Evolutionary conservation across 2,797 vertebrate genomes (phyloP).

Genomic region (Gymnoscopelus braueri): DNA sequence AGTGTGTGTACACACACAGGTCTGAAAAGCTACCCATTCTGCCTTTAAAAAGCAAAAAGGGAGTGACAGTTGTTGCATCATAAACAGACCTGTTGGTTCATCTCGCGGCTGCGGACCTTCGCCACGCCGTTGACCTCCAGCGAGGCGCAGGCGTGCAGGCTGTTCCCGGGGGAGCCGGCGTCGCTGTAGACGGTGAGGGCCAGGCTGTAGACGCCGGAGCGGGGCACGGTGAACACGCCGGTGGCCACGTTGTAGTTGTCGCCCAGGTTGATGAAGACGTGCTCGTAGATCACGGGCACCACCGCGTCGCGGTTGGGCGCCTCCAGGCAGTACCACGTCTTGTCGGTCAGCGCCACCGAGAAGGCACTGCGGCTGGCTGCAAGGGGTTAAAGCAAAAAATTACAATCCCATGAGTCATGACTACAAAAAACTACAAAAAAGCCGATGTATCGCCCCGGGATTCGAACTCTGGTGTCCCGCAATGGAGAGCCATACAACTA

Average conservation of each 20-base stretch:
- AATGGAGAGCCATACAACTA: too few species aligned
- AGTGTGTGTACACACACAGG: too few species aligned
- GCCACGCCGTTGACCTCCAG: conserved; percentile 60
- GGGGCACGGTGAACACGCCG: conserved; percentile 66
- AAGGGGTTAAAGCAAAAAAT: conserved; percentile 16
- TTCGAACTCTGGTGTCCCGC: too few species aligned
- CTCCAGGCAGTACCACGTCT: not conserved
- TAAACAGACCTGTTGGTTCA: conserved; percentile 13
- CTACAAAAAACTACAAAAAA: too few species aligned
- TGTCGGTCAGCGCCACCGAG: conserved; percentile 68
- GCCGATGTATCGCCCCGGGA: too few species aligned
- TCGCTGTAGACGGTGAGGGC: conserved; percentile 72
- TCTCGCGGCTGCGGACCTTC: conserved; percentile 38
- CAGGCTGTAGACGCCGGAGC: conserved; percentile 75
- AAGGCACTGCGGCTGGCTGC: conserved; percentile 77
- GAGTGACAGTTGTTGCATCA: too few species aligned
- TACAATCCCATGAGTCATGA: too few species aligned
- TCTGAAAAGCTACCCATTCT: too few species aligned
- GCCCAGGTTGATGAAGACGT: conserved; percentile 72
- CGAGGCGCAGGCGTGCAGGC: conserved; percentile 48
- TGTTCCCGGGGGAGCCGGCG: conserved; percentile 35
- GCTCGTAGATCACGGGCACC: conserved; percentile 44
- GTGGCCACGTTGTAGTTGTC: conserved; percentile 46
- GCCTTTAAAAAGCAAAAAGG: too few species aligned
- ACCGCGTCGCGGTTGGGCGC: not conserved